Evolutionary conservation across 2,888 invertebrate genomes (phyloP), one percentile per base, ranked within the genome.

Genomic region (Celastrina argiolus): DNA sequence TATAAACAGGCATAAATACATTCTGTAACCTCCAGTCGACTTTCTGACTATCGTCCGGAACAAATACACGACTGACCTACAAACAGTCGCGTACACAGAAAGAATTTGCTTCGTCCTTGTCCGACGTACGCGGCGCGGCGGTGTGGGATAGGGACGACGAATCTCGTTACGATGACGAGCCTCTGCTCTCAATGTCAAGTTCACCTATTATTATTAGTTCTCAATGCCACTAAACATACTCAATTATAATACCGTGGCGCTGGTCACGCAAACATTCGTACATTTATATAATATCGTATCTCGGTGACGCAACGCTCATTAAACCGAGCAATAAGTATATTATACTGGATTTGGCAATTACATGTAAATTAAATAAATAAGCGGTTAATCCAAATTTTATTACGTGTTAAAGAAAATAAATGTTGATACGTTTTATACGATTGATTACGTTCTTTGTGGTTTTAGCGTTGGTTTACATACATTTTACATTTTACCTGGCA

Each of bases 141-240:
- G 70, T 66, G 87, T 77, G 83, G 76, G 84, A 80, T 75, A 79
- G 88, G 86, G 89, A 88, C 75, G 79, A 82, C 78, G 74, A 77
- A 79, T 80, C 81, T 82, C 78, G 84, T 81, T 84, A 79, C 82
- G 85, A 85, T 89, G 90, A 91, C 90, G 90, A 91, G 88, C 87
- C 89, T 88, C 87, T 85, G 82, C 76, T 84, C 87, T 89, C 91
- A 90, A 91, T 90, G 91, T 91, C 91, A 91, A 91, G 91, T 91
- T 91, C 91, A 90, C 85, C 87, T 90, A 88, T 89, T 88, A 89
- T 88, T 90, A 89, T 89, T 90, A 89, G 90, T 86, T 81, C 79
- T 88, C 90, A 91, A 90, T 91, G 90, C 90, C 89, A 88, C 85
- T 78, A 82, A 87, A 87, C 83, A 87, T 83, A 88, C 86, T 86